phyloP scores from a whole-genome alignment of 2,113 vertebrate species.

The Tylochromis polylepis region DNA sequence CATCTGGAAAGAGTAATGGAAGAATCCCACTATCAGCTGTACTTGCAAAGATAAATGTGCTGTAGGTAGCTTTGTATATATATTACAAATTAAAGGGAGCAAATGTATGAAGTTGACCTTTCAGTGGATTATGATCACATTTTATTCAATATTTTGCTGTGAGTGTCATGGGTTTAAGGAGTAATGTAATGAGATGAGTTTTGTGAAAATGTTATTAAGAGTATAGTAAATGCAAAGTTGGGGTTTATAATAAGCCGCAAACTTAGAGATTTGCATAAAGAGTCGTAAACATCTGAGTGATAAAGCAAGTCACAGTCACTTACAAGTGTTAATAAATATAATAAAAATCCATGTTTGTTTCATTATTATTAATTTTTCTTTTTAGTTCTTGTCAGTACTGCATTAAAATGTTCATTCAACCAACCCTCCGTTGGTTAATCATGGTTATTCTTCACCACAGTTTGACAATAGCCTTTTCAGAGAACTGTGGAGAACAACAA shows the following conservation, averaged over 20 bases:
- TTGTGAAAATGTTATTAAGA: neutral
- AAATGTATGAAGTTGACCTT: slow-evolving; percentile 30
- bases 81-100: slow-evolving; percentile 62
- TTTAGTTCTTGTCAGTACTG: slow-evolving; percentile 14
- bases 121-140: slow-evolving; percentile 26
- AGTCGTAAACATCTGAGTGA: neutral
- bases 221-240: neutral
- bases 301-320: neutral
- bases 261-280: slow-evolving; percentile 10
- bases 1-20: slow-evolving; percentile 52
- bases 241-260: neutral
- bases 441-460: slow-evolving; percentile 46
- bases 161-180: neutral
- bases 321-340: neutral
- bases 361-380: neutral
- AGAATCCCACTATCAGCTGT: slow-evolving; percentile 38
- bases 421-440: slow-evolving; percentile 49
- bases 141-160: neutral
- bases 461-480: slow-evolving; percentile 31
- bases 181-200: neutral
- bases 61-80: slow-evolving; percentile 55
- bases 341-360: neutral
- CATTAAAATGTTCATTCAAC: slow-evolving; percentile 27
- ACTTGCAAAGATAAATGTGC: slow-evolving; percentile 44
- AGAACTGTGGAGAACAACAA: slow-evolving; percentile 21